These are phyloP conservation scores for Prionailurus viverrinus DNA, from an alignment of 2,113 vertebrate species.

Conservation along the genomic window DNA sequence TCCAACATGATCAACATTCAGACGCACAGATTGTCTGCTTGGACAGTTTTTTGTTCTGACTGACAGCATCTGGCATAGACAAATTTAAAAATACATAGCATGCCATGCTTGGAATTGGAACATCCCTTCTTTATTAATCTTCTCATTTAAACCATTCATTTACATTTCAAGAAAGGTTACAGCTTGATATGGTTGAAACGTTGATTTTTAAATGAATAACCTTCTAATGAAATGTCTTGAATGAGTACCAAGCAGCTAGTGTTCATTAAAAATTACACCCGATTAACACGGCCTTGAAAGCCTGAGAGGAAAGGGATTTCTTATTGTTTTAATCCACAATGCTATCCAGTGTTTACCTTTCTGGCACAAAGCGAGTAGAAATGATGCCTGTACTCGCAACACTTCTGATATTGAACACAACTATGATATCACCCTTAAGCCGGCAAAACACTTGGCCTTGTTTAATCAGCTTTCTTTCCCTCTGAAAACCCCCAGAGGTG, in stretches of 20 bases:
- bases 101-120: constrained; percentile 91
- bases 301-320: constrained; percentile 82
- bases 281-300: constrained; percentile 88
- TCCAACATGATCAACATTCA: constrained; percentile 98
- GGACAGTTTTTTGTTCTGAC: constrained; percentile 95
- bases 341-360: constrained; percentile 77
- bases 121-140: constrained; percentile 92
- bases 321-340: constrained; percentile 86
- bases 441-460: constrained; percentile 84
- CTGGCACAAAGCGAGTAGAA: constrained; percentile 81
- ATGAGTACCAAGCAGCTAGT: constrained; percentile 87
- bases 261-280: constrained; percentile 89
- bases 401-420: constrained; percentile 80
- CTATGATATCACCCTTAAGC: constrained; percentile 79
- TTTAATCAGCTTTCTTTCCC: constrained; percentile 81
- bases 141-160: constrained; percentile 91
- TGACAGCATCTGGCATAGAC: constrained; percentile 98
- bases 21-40: constrained; percentile 98
- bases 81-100: constrained; percentile 94
- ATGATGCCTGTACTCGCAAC: constrained; percentile 81
- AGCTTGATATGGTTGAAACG: constrained; percentile 88
- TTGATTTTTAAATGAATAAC: constrained; percentile 90
- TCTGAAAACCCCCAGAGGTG: constrained; percentile 46
- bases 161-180: constrained; percentile 91
- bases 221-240: constrained; percentile 90